These are phyloP conservation scores for Microctenopoma steveboyesi DNA, from an alignment of 2,797 vertebrate genomes.

Conservation along the genomic window DNA sequence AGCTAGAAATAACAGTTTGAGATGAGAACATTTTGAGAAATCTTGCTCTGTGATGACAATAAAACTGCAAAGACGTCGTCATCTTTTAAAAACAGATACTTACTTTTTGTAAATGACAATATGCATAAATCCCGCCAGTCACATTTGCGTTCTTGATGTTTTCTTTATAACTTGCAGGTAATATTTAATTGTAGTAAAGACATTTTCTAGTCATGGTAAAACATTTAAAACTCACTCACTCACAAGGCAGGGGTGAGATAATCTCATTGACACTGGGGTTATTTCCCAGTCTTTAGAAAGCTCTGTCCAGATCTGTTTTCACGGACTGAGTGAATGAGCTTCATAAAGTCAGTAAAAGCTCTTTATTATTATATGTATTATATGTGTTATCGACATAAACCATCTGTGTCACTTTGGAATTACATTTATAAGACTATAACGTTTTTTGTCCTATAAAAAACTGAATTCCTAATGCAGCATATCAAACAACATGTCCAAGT, in stretches of 20 bases:
- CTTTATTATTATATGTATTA: background rate
- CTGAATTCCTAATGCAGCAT: slow-evolving; percentile 1
- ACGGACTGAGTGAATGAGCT: slow-evolving; percentile 25
- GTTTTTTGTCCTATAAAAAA: background rate
- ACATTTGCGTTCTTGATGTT: background rate
- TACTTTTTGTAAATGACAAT: background rate
- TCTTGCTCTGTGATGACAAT: too few relatives aligned
- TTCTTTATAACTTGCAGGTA: background rate
- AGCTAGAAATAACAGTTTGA: background rate
- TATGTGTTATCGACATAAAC: slow-evolving; percentile 12
- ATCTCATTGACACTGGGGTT: slow-evolving; percentile 21
- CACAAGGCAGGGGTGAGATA: background rate
- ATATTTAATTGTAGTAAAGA: background rate
- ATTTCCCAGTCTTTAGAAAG: slow-evolving; percentile 5
- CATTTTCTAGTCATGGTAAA: background rate
- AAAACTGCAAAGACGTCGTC: too few relatives aligned
- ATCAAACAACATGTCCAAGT: slow-evolving; percentile 10
- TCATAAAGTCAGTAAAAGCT: slow-evolving; percentile 33
- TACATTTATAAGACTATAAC: background rate
- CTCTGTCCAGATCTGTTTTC: slow-evolving; percentile 32
- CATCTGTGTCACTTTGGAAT: background rate
- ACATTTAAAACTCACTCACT: too few relatives aligned
- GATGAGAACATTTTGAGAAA: background rate
- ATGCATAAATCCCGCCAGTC: background rate
- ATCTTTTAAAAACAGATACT: background rate